Conservation (phyloP, 2,797 vertebrate species). For the Falco novaeseelandiae region DNA sequence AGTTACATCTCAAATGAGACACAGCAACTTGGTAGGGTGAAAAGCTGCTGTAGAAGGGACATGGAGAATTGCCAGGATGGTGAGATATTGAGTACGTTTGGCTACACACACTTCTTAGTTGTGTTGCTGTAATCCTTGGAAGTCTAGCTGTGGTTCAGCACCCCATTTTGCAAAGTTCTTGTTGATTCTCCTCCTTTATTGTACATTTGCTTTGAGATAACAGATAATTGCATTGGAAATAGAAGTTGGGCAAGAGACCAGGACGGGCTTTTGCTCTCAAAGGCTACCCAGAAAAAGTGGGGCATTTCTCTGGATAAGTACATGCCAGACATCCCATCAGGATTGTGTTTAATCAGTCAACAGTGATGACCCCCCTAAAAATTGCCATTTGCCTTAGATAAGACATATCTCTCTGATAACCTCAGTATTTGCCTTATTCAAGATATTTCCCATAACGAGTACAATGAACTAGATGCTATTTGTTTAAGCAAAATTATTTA, state of each 20-base stretch:
- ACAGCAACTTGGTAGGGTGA: background rate
- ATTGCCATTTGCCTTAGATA: conserved; percentile 44
- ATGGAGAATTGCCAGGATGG: background rate
- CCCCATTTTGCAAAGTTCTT: background rate
- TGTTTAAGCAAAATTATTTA: conserved; percentile 46
- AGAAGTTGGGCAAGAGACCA: conserved; percentile 27
- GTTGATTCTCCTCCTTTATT: background rate
- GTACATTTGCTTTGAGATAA: conserved; percentile 39
- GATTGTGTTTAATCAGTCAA: conserved; percentile 33
- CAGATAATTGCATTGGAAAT: background rate
- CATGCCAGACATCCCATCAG: conserved; percentile 24
- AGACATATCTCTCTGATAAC: conserved; percentile 60
- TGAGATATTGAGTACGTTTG: background rate
- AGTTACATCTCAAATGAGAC: background rate
- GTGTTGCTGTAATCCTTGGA: background rate
- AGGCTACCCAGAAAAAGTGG: background rate
- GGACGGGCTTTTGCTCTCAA: background rate
- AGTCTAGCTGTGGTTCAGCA: background rate
- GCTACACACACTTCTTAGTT: background rate
- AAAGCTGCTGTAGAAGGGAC: background rate
- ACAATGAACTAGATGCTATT: conserved; percentile 15
- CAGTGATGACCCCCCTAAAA: conserved; percentile 45
- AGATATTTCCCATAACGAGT: background rate
- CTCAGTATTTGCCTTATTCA: conserved; percentile 50
- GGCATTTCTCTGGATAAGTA: background rate